Conservation (phyloP, 1,140 invertebrate species). For the Zaprionus ghesquierei region DNA sequence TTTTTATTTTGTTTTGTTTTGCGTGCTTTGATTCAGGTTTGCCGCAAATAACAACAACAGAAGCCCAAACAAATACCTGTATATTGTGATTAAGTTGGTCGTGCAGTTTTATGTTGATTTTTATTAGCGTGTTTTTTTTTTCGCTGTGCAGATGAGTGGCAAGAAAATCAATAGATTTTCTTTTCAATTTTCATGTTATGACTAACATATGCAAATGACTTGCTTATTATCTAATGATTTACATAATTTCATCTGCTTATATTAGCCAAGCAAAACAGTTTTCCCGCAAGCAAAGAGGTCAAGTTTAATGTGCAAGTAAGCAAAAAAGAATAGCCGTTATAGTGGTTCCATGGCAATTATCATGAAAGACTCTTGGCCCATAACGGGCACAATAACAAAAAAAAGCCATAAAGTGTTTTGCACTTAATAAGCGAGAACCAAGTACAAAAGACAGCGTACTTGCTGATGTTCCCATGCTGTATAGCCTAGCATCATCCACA, state of each 20-base stretch:
- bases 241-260: constrained; percentile 12
- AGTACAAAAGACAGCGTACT: constrained; percentile 27
- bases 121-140: constrained; percentile 10
- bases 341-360: constrained; percentile 48
- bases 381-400: constrained; percentile 25
- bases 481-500: not conserved
- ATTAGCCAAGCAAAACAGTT: constrained; percentile 5
- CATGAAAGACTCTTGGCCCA: constrained; percentile 29
- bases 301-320: constrained; percentile 58
- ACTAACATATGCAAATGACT: constrained; percentile 1
- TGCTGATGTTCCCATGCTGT: not conserved
- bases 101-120: constrained; percentile 29
- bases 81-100: constrained; percentile 32
- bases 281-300: constrained; percentile 45
- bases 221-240: constrained; percentile 8
- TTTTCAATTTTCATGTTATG: not conserved
- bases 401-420: constrained; percentile 38
- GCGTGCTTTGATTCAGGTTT: constrained; percentile 37
- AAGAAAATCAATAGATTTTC: constrained; percentile 42
- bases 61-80: constrained; percentile 26
- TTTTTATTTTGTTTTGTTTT: constrained; percentile 27
- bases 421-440: constrained; percentile 32
- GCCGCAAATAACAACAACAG: constrained; percentile 25
- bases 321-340: constrained; percentile 39
- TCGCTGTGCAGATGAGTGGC: not conserved